Base-by-base conservation (phyloP, 2,888 invertebrate species). In the Melieria picta region DNA sequence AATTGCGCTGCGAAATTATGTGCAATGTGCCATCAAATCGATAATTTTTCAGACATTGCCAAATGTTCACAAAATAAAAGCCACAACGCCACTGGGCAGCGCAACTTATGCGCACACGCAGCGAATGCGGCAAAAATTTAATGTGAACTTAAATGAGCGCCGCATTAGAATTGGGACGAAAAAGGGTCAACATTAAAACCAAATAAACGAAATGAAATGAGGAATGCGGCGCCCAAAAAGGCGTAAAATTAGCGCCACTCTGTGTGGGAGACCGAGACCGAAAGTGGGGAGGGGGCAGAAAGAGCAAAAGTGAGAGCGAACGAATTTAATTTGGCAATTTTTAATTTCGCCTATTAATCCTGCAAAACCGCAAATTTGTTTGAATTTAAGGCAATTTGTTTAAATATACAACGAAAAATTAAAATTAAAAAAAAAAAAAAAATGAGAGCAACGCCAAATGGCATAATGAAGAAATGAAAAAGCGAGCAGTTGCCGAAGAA, bases 291-390 rank as follows among this genome's bases (percentile, higher is more conserved):
- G 2, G 13, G 52, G 45, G 43, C 50, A 50, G 11, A 46, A 13
- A 64, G 30, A 61, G 43, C 43, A 46, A n/a, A 62, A 30, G 30
- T 30, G 30, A 30, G 30, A 30, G 30, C 30, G 3, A 46, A 16
- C 11, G 47, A 74, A 69, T 66, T 74, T 74, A 60, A 74, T 69
- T 74, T 74, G 48, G 47, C 45, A 64, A 43, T 65, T 72, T 74
- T 61, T 74, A 69, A 74, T 74, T 71, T 74, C 65, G 47, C 42
- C 72, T 72, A 74, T 74, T 72, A 74, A 74, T 69, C 55, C 61
- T 46, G 62, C 57, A 57, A 57, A 74, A 69, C 75, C 74, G 72
- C 75, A 74, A 75, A 75, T 75, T 75, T 74, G 77, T 77, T 75
- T 73, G 48, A 67, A 61, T 74, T 74, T 72, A 69, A 58, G 72